Conservation (phyloP, 2,113 vertebrate genomes). For the Peromyscus leucopus region DNA sequence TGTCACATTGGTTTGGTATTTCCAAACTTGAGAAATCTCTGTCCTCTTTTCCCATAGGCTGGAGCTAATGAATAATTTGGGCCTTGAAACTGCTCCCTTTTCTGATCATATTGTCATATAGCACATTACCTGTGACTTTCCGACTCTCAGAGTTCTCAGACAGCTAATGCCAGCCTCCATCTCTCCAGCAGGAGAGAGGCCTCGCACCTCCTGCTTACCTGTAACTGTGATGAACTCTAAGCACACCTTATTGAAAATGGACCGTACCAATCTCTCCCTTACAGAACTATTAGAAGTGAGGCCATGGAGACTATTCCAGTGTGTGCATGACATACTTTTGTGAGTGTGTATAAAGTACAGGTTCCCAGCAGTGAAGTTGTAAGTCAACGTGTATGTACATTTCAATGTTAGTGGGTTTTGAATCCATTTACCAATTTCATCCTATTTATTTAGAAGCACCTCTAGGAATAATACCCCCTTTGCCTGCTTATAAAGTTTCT, state of each 20-base stretch:
- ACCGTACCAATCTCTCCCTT: background rate
- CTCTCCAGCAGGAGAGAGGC: background rate
- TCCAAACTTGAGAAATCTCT: background rate
- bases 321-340: background rate
- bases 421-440: background rate
- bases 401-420: slow-evolving; percentile 3
- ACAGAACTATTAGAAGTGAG: background rate
- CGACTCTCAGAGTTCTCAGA: background rate
- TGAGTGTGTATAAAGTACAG: background rate
- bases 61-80: background rate
- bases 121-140: background rate
- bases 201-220: background rate
- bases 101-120: background rate
- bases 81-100: background rate
- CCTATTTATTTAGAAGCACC: background rate
- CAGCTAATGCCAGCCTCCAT: background rate
- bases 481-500: background rate
- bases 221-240: background rate
- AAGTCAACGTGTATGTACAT: background rate
- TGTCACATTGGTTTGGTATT: background rate
- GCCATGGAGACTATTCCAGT: background rate
- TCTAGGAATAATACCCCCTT: background rate
- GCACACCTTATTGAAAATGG: background rate
- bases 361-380: background rate
- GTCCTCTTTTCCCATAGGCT: background rate